These are phyloP conservation scores for Tetramorium alpestre DNA, from an alignment of 1,140 invertebrate genomes.

Conservation along the genomic window DNA sequence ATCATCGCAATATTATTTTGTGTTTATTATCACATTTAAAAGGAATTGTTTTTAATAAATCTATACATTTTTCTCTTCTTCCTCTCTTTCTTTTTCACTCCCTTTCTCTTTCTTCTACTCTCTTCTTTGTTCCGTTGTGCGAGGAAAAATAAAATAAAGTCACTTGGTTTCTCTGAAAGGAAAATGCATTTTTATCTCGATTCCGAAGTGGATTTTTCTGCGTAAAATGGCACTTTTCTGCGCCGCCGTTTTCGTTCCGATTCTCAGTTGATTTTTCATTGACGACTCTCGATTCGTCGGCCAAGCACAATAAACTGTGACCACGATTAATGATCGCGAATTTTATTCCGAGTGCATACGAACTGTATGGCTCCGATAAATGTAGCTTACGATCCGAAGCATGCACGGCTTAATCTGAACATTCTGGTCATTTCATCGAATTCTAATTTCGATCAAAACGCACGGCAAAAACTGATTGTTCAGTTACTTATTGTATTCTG, in stretches of 20 bases:
- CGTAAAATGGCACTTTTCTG: constrained; percentile 1
- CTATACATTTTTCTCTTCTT: neutral
- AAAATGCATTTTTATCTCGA: constrained; percentile 27
- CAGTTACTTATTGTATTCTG: neutral
- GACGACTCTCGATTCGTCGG: constrained; percentile 30
- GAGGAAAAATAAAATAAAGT: neutral
- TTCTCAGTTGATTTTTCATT: constrained; percentile 33
- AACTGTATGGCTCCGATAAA: neutral
- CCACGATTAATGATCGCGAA: constrained; percentile 29
- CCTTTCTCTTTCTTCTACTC: neutral
- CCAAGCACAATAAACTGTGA: constrained; percentile 61
- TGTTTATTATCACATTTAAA: neutral
- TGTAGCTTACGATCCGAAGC: neutral
- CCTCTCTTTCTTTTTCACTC: no score
- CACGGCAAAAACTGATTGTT: neutral
- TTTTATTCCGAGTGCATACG: neutral
- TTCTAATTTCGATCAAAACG: constrained; percentile 30
- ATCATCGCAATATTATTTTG: neutral
- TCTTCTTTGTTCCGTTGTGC: neutral
- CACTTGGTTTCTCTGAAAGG: neutral
- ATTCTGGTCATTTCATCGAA: constrained; percentile 10
- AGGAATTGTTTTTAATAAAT: constrained; percentile 16
- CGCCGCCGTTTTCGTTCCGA: neutral
- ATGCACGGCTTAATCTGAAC: constrained; percentile 8
- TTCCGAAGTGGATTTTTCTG: constrained; percentile 25